Conservation (phyloP, 2,797 vertebrate genomes). For the Salarias fasciatus region DNA sequence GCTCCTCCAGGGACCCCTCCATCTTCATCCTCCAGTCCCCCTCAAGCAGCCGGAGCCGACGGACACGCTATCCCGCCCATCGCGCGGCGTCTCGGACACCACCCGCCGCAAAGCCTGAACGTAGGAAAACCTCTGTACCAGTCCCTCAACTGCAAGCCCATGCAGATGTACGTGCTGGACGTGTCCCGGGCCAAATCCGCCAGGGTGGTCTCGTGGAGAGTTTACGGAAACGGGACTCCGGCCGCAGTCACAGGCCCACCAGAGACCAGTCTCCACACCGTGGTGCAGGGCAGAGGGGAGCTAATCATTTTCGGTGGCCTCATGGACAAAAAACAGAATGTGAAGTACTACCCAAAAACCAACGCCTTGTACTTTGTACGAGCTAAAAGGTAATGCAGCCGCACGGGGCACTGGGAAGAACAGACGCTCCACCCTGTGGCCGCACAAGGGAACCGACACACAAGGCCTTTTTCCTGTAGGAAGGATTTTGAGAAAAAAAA, state of each 20-base stretch:
- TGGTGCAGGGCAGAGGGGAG: constrained; percentile 96
- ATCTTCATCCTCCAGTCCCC: constrained; percentile 83
- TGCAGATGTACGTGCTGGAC: constrained; percentile 99
- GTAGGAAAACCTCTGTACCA: constrained; percentile 98
- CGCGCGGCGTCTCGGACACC: constrained; percentile 94
- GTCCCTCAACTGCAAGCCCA: constrained; percentile 99
- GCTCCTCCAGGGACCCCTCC: constrained; percentile 74
- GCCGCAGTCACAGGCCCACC: constrained; percentile 92
- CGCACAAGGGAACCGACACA: constrained; percentile 74
- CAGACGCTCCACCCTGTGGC: constrained; percentile 44
- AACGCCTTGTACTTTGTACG: constrained; percentile 99
- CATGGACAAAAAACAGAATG: constrained; percentile 99
- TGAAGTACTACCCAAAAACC: constrained; percentile 99
- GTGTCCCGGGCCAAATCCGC: constrained; percentile 88
- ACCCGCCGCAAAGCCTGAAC: constrained; percentile 96
- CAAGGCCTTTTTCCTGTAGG: constrained; percentile 73
- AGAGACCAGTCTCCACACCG: constrained; percentile 97
- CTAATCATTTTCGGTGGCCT: constrained; percentile 98
- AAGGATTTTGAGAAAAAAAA: constrained; percentile 68
- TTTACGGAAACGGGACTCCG: constrained; percentile 85
- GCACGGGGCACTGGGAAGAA: constrained; percentile 24
- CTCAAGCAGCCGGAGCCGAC: constrained; percentile 80
- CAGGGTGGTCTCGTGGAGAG: constrained; percentile 91
- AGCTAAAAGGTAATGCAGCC: constrained; percentile 94
- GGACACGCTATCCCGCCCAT: constrained; percentile 93